phyloP scores from a whole-genome alignment of 2,113 vertebrate genomes.

The Artemisiospiza belli region DNA sequence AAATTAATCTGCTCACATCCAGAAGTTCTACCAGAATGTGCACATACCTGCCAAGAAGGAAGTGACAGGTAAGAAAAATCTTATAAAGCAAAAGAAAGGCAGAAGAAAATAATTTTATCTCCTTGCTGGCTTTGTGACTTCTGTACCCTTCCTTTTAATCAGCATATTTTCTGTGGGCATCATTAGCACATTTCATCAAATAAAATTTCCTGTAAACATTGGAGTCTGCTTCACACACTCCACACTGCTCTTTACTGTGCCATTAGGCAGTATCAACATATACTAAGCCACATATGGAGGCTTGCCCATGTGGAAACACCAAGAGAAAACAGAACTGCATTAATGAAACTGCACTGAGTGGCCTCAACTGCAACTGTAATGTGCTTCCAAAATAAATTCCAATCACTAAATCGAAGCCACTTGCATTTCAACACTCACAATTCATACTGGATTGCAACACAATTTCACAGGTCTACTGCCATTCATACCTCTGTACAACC shows the following conservation, averaged over 20 bases:
- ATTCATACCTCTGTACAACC: neutral
- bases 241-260: neutral
- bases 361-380: neutral
- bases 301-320: neutral
- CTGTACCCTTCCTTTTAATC: neutral
- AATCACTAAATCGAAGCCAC: neutral
- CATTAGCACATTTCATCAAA: neutral
- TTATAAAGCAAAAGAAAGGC: neutral
- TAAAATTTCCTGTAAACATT: neutral
- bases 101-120: neutral
- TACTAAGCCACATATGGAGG: neutral
- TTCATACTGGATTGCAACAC: neutral
- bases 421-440: neutral
- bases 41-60: neutral
- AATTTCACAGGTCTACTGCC: neutral
- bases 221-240: neutral
- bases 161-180: neutral
- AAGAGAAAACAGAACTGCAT: neutral
- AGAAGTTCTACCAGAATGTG: neutral
- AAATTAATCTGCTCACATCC: neutral
- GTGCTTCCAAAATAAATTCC: neutral
- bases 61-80: neutral
- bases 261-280: neutral
- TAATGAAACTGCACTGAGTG: neutral
- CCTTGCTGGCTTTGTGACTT: neutral